Evolutionary conservation across 2,113 vertebrate genomes (phyloP).

Genomic region (Anseranas semipalmata): DNA sequence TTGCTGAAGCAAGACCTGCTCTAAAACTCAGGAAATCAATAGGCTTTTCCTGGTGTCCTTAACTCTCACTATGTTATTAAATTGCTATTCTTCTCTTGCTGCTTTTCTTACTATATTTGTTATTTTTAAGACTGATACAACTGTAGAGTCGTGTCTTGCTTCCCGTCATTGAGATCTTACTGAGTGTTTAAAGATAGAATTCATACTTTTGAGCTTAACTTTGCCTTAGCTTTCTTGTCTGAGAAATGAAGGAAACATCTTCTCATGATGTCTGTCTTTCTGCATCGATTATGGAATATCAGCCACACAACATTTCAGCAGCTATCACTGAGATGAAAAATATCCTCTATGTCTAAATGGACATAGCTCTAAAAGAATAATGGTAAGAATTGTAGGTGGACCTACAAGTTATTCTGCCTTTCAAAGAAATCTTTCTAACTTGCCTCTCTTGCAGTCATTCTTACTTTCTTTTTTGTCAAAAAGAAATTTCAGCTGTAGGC

Average conservation of each 20-base stretch:
- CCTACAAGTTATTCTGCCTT: background rate
- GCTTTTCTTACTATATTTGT: background rate
- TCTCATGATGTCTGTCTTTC: background rate
- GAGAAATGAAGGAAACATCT: background rate
- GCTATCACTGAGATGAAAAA: background rate
- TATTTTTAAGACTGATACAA: background rate
- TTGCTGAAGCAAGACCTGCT: background rate
- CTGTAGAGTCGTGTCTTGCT: accelerated
- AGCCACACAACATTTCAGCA: background rate
- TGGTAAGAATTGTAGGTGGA: background rate
- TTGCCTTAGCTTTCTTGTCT: background rate
- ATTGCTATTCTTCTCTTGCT: background rate
- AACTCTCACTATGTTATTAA: accelerated
- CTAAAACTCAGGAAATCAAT: accelerated
- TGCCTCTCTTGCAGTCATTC: background rate
- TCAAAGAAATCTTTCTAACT: background rate
- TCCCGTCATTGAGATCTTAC: accelerated
- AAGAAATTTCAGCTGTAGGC: background rate
- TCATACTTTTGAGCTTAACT: background rate
- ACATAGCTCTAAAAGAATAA: background rate
- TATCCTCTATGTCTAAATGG: background rate
- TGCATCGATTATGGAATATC: background rate
- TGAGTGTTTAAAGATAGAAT: background rate
- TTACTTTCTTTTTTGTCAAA: background rate
- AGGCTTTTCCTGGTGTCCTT: background rate